Evolutionary conservation across 2,888 invertebrate genomes (phyloP), one percentile per base, ranked within the genome.

Genomic region (Xestia sexstrigata): DNA sequence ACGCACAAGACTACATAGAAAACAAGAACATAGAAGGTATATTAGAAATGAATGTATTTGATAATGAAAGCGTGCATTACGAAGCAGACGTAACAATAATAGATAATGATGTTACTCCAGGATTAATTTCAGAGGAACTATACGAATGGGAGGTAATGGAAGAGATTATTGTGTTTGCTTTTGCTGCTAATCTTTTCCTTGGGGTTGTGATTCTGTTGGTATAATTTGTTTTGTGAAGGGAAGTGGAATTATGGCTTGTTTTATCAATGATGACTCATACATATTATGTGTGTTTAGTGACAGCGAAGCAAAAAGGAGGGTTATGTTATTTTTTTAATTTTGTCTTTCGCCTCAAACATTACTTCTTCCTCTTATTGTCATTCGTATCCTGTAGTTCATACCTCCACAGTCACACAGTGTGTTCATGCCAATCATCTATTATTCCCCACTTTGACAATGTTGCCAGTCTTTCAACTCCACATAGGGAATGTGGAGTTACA

Each of bases 101-200:
- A 80, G 78, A 88, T 91, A 91, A 91, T 89, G 87, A 89, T 89
- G 89, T 89, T 91, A 88, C 85, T 85, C 74, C 82, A 79, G 82
- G 89, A 91, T 91, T 90, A 90, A 92, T 91, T 90, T 89, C 85
- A 77, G 84, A 85, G 86, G 67, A 84, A 90, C 87, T 89, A 62
- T 35, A 89, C 89, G 90, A 91, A 86, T 85, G 86, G 74, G 84
- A 85, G 84, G 83, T 87, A 89, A 85, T 79, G 82, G 76, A 79
- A 78, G 73, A 68, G 76, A 77, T 84, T 84, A 87, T 87, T 88
- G 79, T 83, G 81, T 79, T 85, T 80, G 81, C 80, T 71, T 80
- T 76, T 42, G n/a, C 76, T 42, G 30, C 66, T 78, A 84, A 89
- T 85, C 76, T 89, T 85, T 87, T 86, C 86, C 68, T 81, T 73